Base-by-base conservation (phyloP, 1,140 invertebrate species). In the Metaphire vulgaris region DNA sequence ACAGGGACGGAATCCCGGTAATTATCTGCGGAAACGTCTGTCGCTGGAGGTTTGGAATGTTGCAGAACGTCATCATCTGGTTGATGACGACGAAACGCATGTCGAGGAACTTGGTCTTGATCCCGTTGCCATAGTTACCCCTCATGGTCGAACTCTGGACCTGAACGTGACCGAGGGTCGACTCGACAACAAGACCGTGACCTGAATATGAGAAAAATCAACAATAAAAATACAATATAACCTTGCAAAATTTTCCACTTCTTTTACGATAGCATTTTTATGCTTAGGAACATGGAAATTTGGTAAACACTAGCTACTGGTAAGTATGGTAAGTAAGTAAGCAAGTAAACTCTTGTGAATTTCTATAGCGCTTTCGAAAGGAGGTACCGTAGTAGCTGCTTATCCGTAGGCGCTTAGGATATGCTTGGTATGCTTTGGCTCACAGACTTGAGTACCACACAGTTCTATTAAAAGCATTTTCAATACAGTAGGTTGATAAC, bases 101-200 rank as follows among this genome's bases (percentile, higher is more conserved):
- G 69, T 78, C 74, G 21, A 78, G 66, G 33, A 78, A 75, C 41
- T 78, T 83, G 77, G 83, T 82, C 74, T 89, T 88, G 16, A 89
- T 90, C 30, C 97, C 97, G 85, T 96, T 91, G 0, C 97, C 97
- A 81, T 91, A 90, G 84, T 99, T 99, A 79, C 95, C 92, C 0
- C 90, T 91, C 65, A 99, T 92, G 81, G 91, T 89, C 77, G 92
- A 94, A 79, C 91, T 90, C 2, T 95, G 96, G 1, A 99, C 89
- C 81, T 98, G 95, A 0, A 99, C 90, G 82, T 96, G 92, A 26
- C 91, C 89, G 79, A 91, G 70, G 94, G 88, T 83, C 26, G 82
- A 93, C 84, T 97, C 92, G 6, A 92, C 90, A 2, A 90, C 91
- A 69, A 97, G 92, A 92, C 69, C 91, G 89, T 95, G 94, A 77